Base-by-base conservation (phyloP, 53 echinoderm and acorn worm species). In the Paracentrotus lividus region DNA sequence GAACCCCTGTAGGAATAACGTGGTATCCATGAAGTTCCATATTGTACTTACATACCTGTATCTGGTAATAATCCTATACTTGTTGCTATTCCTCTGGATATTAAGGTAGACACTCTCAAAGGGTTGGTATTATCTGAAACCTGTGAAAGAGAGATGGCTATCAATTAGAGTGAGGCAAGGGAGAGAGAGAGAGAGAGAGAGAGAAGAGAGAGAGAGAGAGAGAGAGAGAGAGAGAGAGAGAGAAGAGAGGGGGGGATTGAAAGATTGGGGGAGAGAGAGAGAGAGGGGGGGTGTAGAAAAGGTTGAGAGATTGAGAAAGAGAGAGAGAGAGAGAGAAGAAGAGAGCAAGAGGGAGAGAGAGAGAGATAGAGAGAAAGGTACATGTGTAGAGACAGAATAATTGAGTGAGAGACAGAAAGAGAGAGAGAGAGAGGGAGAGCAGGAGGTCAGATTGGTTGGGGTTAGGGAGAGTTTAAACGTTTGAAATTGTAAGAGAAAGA, bases 51-150 rank as follows among this genome's bases (percentile, higher is more conserved):
- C 24, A 53, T n/a, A 85, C 86, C 86, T 33, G 86, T 85, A 18
- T 85, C 86, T 29, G 29, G 8, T 33, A 52, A 53, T 14, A 85
- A 10, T 85, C 86, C 86, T 31, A 85, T 21, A 24, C 53, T 85
- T 52, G 52, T 51, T 52, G 32, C 86, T 53, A 85, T 85, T 49
- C 54, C 55, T 53, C 86, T 51, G 32, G 86, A 85, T 54, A 85
- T 42, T 27, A 85, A 31, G 32, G 34, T 85, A 5, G 52, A 52
- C 5, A 85, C n/a, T 14, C 43, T 44, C 32, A 10, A 21, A 29
- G 54, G 36, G 16, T 52, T 85, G 18, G 20, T 1, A 85, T 5
- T 29, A 85, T 54, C 34, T 53, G 86, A 54, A 54, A 85, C 49
- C 86, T 85, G 86, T 18, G 52, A 12, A 15, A 52, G 52, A 52